Conservation (phyloP, 1,140 invertebrate species). For the Brachionus rubens region DNA sequence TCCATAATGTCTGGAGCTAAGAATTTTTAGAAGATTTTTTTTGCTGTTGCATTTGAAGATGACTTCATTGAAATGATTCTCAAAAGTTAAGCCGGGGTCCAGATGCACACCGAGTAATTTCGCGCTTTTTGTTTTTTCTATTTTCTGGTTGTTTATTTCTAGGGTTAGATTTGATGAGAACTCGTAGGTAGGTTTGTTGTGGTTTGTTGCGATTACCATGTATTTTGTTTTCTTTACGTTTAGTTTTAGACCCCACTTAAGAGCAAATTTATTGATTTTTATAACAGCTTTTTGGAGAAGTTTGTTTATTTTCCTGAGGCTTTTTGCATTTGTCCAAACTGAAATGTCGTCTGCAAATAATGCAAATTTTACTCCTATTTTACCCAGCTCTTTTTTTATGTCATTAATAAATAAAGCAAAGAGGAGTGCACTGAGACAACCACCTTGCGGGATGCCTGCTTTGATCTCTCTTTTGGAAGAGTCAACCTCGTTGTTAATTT, state of each 20-base stretch:
- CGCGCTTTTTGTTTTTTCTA: background rate
- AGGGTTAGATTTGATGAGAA: background rate
- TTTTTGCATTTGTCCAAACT: background rate
- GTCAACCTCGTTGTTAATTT: background rate
- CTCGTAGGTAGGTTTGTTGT: background rate
- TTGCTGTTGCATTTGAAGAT: conserved; percentile 4
- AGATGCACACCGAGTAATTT: background rate
- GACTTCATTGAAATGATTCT: background rate
- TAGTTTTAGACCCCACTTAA: conserved; percentile 5
- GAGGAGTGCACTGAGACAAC: background rate
- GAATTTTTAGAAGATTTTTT: background rate
- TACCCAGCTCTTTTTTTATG: background rate
- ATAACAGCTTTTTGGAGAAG: background rate
- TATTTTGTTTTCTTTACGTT: background rate
- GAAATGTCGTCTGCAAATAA: conserved; percentile 7
- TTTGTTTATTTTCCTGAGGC: background rate
- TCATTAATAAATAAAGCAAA: conserved; percentile 17
- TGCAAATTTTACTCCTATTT: background rate
- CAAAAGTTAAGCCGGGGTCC: background rate
- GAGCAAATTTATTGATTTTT: background rate
- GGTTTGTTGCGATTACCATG: background rate
- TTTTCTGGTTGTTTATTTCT: conserved; percentile 1
- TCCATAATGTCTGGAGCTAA: conserved; percentile 12
- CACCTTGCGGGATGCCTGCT: background rate
- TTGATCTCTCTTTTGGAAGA: background rate